These are phyloP conservation scores for Eudyptes chrysolophus DNA, from an alignment of 2,113 vertebrate species.

Conservation along the genomic window DNA sequence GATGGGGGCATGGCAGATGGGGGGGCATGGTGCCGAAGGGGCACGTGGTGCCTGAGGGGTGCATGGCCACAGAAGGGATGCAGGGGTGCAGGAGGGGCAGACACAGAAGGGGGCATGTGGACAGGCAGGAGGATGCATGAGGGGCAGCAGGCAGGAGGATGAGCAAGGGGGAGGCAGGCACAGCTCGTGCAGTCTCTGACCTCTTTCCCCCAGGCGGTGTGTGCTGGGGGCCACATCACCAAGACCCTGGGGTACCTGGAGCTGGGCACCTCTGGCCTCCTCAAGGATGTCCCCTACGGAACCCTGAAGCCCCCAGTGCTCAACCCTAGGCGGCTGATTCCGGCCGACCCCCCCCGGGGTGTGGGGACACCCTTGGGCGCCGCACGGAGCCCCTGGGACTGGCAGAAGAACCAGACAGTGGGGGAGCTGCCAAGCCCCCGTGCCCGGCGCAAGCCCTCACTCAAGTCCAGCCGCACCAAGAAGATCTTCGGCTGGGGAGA, in stretches of 20 bases:
- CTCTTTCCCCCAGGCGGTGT: slow-evolving; percentile 74
- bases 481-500: slow-evolving; percentile 98
- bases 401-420: slow-evolving; percentile 78
- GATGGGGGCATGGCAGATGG: rapidly evolving
- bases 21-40: rapidly evolving
- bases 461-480: slow-evolving; percentile 89
- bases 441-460: slow-evolving; percentile 85
- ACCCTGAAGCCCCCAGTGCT: slow-evolving; percentile 74
- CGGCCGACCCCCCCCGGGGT: slow-evolving; percentile 47
- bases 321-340: slow-evolving; percentile 75
- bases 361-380: slow-evolving; percentile 23
- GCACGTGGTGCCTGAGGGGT: rapidly evolving
- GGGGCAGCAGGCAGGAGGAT: neutral
- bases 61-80: neutral
- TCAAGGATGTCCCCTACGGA: slow-evolving; percentile 80
- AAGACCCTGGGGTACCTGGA: slow-evolving; percentile 85
- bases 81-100: neutral
- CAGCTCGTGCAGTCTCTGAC: neutral
- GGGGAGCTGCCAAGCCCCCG: slow-evolving; percentile 79
- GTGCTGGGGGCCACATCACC: slow-evolving; percentile 80
- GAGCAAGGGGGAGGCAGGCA: neutral
- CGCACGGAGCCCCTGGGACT: slow-evolving; percentile 74
- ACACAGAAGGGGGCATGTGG: too few species aligned
- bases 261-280: slow-evolving; percentile 74
- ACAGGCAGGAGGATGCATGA: neutral